Percentiles rank a stretch among this genome's conserved stretches.
phyloP scores from a whole-genome alignment of 53 echinoderm and acorn worm species.

The Hippasteria phrygiana region DNA sequence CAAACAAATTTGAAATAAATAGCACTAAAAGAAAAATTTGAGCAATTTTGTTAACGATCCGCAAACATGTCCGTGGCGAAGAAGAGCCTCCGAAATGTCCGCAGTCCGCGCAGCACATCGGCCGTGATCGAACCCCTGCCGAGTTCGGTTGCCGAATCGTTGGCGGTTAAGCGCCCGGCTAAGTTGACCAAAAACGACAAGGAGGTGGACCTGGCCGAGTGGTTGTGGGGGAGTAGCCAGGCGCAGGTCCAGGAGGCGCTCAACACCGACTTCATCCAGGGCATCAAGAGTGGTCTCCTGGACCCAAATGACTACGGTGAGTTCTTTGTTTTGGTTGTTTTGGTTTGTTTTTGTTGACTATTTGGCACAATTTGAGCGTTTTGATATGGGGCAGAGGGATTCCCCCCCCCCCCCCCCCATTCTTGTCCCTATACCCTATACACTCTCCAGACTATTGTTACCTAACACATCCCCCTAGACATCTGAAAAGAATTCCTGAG shows the following conservation, averaged over 20 bases:
- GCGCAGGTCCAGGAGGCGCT: slow-evolving; percentile 3
- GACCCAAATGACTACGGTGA: slow-evolving; percentile 33
- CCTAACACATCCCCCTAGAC: no score
- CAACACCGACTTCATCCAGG: slow-evolving; percentile 5
- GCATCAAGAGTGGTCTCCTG: slow-evolving; percentile 12
- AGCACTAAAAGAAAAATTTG: no score
- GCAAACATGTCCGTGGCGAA: neutral
- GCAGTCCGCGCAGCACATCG: slow-evolving; percentile 11
- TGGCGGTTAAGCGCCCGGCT: neutral
- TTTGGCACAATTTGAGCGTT: no score
- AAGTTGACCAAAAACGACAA: neutral
- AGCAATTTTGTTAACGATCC: no score
- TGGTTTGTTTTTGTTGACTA: no score
- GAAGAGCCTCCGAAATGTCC: slow-evolving; percentile 1
- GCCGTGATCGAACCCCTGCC: neutral
- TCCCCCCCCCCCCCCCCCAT: no score
- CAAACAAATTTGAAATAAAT: no score
- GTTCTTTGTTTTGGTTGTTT: no score
- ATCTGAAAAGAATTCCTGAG: no score
- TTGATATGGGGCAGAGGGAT: no score
- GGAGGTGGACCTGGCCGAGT: neutral
- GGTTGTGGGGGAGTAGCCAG: slow-evolving; percentile 16
- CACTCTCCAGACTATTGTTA: no score
- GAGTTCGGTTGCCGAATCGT: neutral
- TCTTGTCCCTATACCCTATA: no score